Percentiles rank a stretch among this genome's conserved stretches.
These are phyloP conservation scores for Drosophila yakuba DNA, from an alignment of 1,140 invertebrate genomes.

Conservation along the genomic window DNA sequence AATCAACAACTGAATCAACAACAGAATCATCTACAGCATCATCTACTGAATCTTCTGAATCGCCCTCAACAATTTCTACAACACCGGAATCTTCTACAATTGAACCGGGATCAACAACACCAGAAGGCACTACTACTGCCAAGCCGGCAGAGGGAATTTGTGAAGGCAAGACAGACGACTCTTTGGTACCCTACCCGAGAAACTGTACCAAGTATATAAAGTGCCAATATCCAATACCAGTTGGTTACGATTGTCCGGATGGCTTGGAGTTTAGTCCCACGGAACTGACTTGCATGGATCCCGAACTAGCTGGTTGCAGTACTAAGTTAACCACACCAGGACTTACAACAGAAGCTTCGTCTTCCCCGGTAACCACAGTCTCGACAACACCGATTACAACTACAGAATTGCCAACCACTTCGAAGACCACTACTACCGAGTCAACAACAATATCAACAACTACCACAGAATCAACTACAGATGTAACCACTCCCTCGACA, in stretches of 20 bases:
- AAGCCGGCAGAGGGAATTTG: slow-evolving; percentile 56
- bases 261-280: slow-evolving; percentile 68
- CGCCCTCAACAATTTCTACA: neutral
- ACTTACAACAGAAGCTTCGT: neutral
- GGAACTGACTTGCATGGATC: slow-evolving; percentile 56
- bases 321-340: slow-evolving; percentile 18
- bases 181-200: slow-evolving; percentile 62
- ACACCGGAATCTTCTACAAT: slow-evolving; percentile 16
- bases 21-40: neutral
- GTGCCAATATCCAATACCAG: slow-evolving; percentile 62
- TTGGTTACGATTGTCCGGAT: slow-evolving; percentile 59
- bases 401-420: slow-evolving; percentile 7
- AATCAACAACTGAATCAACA: neutral
- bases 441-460: slow-evolving; percentile 1
- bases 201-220: slow-evolving; percentile 70
- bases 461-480: neutral
- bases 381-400: slow-evolving; percentile 4
- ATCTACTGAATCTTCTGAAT: neutral
- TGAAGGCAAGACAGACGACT: slow-evolving; percentile 30
- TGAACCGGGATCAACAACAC: slow-evolving; percentile 17
- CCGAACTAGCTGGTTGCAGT: slow-evolving; percentile 60
- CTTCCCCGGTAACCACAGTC: slow-evolving; percentile 5
- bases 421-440: neutral
- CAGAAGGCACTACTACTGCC: slow-evolving; percentile 11
- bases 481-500: neutral